A percentile compares a stretch with the other conserved stretches of the same genome.
phyloP scores from a whole-genome alignment of 2,113 vertebrate genomes.

The Fregata magnificens region DNA sequence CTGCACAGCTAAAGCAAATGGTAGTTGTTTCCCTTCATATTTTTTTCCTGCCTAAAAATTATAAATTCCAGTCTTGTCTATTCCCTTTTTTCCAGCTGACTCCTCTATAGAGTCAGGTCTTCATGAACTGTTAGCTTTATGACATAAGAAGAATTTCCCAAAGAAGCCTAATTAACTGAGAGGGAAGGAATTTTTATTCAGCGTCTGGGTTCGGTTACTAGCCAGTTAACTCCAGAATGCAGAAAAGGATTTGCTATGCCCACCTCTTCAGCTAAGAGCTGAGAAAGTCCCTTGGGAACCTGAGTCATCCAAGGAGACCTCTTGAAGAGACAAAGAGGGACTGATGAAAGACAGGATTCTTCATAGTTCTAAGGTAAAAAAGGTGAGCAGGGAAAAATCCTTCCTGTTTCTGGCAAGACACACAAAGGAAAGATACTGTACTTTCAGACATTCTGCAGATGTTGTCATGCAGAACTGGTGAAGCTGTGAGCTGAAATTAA shows the following conservation, averaged over 20 bases:
- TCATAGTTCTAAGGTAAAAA: not conserved
- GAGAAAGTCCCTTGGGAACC: not conserved
- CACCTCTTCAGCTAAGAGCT: not conserved
- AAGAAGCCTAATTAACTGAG: not conserved
- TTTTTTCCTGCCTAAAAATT: not conserved
- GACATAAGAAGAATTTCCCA: not conserved
- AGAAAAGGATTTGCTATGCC: not conserved
- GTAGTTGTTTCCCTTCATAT: not conserved
- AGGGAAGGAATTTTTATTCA: not conserved
- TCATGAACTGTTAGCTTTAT: not conserved
- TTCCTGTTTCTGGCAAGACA: not conserved
- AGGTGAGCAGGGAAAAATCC: not conserved
- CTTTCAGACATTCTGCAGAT: not conserved
- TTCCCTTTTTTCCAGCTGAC: not conserved
- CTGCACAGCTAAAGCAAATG: not conserved
- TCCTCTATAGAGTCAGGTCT: not conserved
- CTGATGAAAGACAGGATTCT: not conserved
- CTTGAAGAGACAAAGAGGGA: not conserved
- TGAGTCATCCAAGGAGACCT: not conserved
- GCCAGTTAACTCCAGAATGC: not conserved
- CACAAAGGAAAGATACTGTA: not conserved
- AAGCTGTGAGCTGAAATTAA: not conserved
- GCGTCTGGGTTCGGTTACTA: not conserved
- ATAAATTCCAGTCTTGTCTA: not conserved
- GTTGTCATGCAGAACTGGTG: not conserved